Base-by-base conservation (phyloP, 1,140 invertebrate genomes). In the Microplitis mediator region DNA sequence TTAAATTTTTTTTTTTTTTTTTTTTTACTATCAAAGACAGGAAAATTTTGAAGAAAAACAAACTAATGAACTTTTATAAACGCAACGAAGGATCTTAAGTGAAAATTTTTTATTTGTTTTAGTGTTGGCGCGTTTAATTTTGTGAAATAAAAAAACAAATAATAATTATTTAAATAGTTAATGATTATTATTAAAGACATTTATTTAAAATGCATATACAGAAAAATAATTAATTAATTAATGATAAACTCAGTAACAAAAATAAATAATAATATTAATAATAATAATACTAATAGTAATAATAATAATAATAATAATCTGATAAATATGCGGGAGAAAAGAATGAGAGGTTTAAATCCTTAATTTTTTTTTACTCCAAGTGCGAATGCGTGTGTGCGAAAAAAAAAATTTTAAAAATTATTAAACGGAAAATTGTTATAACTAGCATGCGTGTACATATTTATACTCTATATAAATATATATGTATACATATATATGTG, bases 401-500 rank as follows among this genome's bases (percentile, higher is more conserved):
- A 72, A 35, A 35, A 32, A 66, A 35, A 35, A 64, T 61, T 45
- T 45, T 45, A 45, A 8, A n/a, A 36, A 71, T 0, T 14, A 70
- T 32, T 64, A 71, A 23, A n/a, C 35, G 56, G 64, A 71, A 36
- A 51, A 58, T 71, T 71, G 69, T 71, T 71, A 71, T 51, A 72
- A 72, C 34, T 72, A 66, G 70, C 70, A 72, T 72, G 70, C 34
- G 70, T 72, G 70, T 72, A 72, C 54, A 72, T 72, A 72, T 67
- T 66, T 51, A 72, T 66, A 72, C 63, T 56, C 65, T 36, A 64
- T 63, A 64, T 54, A 54, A 52, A 14, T 56, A 61, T 62, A 71
- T 71, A 62, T 8, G 61, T 71, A 62, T 71, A 71, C 51, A 71
- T 71, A 71, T 66, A 23, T 23, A 23, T 23, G 23, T 23, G 23